Conservation (phyloP, 2,888 invertebrate species). For the Eledona agricola region DNA sequence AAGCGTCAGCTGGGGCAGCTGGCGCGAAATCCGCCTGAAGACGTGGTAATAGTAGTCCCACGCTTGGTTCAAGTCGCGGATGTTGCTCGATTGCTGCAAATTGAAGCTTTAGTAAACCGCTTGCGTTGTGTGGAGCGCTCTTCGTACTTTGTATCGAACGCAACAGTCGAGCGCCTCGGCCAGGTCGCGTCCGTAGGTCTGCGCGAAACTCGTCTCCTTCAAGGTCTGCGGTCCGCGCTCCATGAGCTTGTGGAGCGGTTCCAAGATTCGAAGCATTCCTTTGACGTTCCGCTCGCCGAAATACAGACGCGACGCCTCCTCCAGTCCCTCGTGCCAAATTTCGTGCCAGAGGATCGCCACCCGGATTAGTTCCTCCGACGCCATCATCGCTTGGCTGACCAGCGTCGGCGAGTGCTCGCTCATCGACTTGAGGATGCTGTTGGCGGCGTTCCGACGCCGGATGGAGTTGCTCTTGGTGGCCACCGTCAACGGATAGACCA, state of each 20-base stretch:
- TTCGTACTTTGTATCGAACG: slow-evolving; percentile 76
- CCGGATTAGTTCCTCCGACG: slow-evolving; percentile 94
- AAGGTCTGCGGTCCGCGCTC: slow-evolving; percentile 94
- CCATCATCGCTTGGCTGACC: slow-evolving; percentile 96
- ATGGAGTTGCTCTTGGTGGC: slow-evolving; percentile 90
- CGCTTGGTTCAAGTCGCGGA: slow-evolving; percentile 94
- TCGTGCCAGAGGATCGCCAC: slow-evolving; percentile 99
- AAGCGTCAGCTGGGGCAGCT: slow-evolving; percentile 90
- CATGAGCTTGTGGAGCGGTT: slow-evolving; percentile 93
- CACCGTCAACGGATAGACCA: slow-evolving; percentile 97
- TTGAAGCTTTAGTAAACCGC: slow-evolving; percentile 4
- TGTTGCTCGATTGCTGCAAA: slow-evolving; percentile 78
- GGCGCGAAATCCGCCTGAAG: slow-evolving; percentile 94
- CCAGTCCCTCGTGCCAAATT: slow-evolving; percentile 98
- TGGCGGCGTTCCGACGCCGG: slow-evolving; percentile 88
- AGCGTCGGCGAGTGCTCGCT: slow-evolving; percentile 91
- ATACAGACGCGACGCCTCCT: slow-evolving; percentile 92
- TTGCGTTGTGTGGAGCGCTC: neutral
- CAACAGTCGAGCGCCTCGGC: slow-evolving; percentile 97
- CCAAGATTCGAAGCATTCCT: slow-evolving; percentile 95
- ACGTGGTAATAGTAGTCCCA: slow-evolving; percentile 99
- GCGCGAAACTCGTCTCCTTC: slow-evolving; percentile 96
- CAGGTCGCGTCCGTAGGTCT: slow-evolving; percentile 94
- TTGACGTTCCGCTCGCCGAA: slow-evolving; percentile 96
- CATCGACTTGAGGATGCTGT: slow-evolving; percentile 94